Conservation (phyloP, 2,888 invertebrate species). For the Nasonovia ribisnigri region DNA sequence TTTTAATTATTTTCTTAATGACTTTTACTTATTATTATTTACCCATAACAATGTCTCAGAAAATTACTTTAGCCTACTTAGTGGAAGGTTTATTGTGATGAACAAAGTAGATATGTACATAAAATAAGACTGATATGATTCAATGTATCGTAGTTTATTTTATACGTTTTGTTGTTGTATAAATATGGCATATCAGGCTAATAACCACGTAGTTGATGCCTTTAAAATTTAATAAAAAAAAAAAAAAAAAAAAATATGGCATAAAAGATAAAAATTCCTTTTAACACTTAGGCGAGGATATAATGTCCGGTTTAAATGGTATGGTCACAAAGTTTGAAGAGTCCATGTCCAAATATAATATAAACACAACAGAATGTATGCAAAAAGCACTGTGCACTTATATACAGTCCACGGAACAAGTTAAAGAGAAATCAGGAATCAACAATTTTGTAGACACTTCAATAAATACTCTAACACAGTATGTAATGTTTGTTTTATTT, state of each 20-base stretch:
- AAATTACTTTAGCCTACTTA: too few species aligned
- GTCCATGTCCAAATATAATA: constrained; percentile 73
- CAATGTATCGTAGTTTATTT: not conserved
- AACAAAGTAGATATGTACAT: not conserved
- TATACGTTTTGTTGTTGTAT: not conserved
- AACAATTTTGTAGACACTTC: constrained; percentile 37
- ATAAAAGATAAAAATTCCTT: not conserved
- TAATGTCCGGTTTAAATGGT: constrained; percentile 64
- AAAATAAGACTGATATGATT: not conserved
- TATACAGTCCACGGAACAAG: constrained; percentile 69
- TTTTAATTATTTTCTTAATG: not conserved
- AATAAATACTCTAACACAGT: constrained; percentile 40
- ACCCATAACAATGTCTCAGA: not conserved
- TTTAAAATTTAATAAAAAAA: too few species aligned
- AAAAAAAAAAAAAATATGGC: too few species aligned
- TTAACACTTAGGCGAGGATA: constrained; percentile 27
- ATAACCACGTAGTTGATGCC: too few species aligned
- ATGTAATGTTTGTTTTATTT: not conserved
- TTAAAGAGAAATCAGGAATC: constrained; percentile 46
- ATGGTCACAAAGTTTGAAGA: constrained; percentile 73
- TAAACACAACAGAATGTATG: constrained; percentile 76
- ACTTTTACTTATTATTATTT: not conserved
- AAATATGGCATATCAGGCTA: not conserved
- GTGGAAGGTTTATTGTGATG: too few species aligned
- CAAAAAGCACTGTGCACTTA: constrained; percentile 75